Evolutionary conservation across 2,797 vertebrate species (phyloP).

Genomic region (Poecilia picta): DNA sequence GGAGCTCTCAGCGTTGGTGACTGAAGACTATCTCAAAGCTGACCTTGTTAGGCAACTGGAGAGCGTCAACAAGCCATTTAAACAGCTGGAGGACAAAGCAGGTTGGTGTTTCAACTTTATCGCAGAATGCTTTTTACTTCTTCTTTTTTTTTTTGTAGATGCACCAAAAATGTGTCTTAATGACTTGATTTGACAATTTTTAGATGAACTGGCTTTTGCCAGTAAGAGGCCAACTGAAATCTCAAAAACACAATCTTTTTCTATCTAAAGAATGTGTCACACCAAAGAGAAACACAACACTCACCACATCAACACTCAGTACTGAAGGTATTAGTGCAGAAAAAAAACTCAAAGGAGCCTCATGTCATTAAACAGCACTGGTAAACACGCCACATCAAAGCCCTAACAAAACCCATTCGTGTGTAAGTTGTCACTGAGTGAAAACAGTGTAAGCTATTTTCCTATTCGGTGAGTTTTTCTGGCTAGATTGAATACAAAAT

Average conservation of each 20-base stretch:
- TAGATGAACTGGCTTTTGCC: not conserved
- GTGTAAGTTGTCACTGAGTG: not conserved
- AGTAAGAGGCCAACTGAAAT: not conserved
- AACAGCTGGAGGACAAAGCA: constrained; percentile 93
- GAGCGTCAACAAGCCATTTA: constrained; percentile 88
- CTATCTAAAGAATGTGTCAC: not conserved
- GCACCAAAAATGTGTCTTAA: not conserved
- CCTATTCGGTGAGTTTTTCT: not conserved
- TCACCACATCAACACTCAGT: not conserved
- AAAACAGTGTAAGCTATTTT: not conserved
- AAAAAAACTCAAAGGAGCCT: not conserved
- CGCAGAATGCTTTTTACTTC: constrained; percentile 1
- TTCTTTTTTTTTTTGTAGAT: not conserved
- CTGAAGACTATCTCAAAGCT: constrained; percentile 94
- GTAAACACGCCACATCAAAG: not conserved
- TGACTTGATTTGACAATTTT: not conserved
- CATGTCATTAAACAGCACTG: not conserved
- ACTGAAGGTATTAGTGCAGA: not conserved
- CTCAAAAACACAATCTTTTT: not conserved
- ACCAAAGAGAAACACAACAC: not conserved
- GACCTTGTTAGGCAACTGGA: constrained; percentile 93
- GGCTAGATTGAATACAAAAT: not conserved
- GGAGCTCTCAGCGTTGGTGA: constrained; percentile 88
- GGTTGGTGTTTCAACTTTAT: constrained; percentile 78
- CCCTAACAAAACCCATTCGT: not conserved